A percentile compares a stretch with the other conserved stretches of the same genome.
phyloP scores from a whole-genome alignment of 1,140 invertebrate species.

The Drosophila baimaii region DNA sequence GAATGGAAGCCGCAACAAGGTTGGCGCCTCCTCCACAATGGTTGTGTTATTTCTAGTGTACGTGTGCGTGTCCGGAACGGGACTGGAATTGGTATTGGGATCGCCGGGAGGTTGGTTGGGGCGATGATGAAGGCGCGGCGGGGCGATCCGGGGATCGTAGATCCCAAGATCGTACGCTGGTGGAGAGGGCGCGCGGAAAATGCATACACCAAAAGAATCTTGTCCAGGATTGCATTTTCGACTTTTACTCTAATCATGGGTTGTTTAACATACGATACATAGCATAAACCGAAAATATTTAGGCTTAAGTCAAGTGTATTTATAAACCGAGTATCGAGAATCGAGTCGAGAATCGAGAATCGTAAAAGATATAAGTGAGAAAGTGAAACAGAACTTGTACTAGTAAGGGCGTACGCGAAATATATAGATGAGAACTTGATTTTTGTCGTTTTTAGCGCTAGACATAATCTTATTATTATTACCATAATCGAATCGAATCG shows the following conservation, averaged over 20 bases:
- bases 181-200: constrained; percentile 33
- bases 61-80: constrained; percentile 32
- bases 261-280: constrained; percentile 77
- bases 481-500: constrained; percentile 45
- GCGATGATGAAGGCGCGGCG: constrained; percentile 76
- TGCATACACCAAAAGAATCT: constrained; percentile 73
- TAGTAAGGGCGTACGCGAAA: constrained; percentile 65
- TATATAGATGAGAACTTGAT: constrained; percentile 48
- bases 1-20: constrained; percentile 56
- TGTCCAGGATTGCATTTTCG: constrained; percentile 82
- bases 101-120: constrained; percentile 8
- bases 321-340: constrained; percentile 36
- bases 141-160: constrained; percentile 10
- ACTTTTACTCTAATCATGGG: constrained; percentile 83
- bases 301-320: constrained; percentile 65
- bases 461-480: constrained; percentile 45
- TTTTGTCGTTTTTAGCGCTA: constrained; percentile 58
- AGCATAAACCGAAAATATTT: constrained; percentile 73
- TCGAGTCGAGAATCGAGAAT: constrained; percentile 7
- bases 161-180: constrained; percentile 21
- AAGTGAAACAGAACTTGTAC: constrained; percentile 37
- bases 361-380: background rate
- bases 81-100: constrained; percentile 4
- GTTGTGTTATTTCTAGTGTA: constrained; percentile 79
- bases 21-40: constrained; percentile 64